Base-by-base conservation (phyloP, 2,797 vertebrate genomes). In the Malurus leucopterus region DNA sequence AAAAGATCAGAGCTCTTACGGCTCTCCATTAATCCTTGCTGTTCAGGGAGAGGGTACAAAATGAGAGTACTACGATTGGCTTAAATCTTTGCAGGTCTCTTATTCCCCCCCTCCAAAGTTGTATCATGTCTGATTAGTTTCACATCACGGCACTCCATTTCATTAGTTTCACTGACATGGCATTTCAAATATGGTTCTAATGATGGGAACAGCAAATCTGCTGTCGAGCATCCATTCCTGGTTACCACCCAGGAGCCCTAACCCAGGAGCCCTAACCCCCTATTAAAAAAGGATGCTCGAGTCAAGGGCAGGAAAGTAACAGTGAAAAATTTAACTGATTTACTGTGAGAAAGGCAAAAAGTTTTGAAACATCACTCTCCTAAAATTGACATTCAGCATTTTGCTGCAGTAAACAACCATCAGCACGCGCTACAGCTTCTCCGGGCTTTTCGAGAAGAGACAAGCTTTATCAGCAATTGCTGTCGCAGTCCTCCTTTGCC, bases 1-100 rank as follows among this genome's bases (percentile, higher is more conserved):
- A 91, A 94, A 95, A 95, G 96, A 97, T 90, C 96, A 90, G 95
- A 96, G 94, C 15, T 73, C 94, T 96, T 89, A 91, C 89, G 93
- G 96, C 95, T 96, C 96, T 94, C 94, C 93, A 95, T 96, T 96
- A 96, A 97, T 96, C 95, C 95, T 93, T 55, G 91, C 94, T 95
- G 92, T 95, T 96, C 91, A 88, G 94, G 90, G 92, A 95, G 78
- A 93, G 81, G 57, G 89, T 94, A 61, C 85, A 90, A 91, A 94
- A 72, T 23, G 79, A 75, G 75, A 74, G 69, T 30, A 26, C 32
- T 59, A 17, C 7, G 57, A 74, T 41, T 82, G 93, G 67, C 88
- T 96, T 94, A 90, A 95, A 93, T 70, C 91, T 93, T 92, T 89
- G 53, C 29, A 73, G 43, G 64, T 87, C 55, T 76, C 36, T 80